Conservation (phyloP, 1,140 invertebrate genomes). For the Archegozetes longisetosus region DNA sequence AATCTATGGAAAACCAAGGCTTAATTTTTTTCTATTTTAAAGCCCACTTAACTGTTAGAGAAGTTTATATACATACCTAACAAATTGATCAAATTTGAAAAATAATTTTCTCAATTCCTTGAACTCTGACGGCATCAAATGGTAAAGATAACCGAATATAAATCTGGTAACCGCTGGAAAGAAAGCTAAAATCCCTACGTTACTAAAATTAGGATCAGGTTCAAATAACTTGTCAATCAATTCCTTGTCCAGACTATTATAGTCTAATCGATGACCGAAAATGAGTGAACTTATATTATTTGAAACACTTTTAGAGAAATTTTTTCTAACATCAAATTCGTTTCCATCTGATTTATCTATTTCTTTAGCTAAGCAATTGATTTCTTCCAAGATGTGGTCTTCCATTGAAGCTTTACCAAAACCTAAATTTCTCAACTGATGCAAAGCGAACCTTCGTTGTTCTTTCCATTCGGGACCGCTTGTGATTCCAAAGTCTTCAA, state of each 20-base stretch:
- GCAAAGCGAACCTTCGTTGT: conserved; percentile 51
- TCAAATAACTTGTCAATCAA: background rate
- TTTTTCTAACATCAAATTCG: background rate
- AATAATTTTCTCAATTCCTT: too few relatives aligned
- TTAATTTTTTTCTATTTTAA: too few relatives aligned
- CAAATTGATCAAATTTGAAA: too few relatives aligned
- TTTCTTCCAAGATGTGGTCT: conserved; percentile 46
- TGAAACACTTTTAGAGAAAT: conserved; percentile 6
- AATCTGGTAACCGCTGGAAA: background rate
- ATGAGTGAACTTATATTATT: conserved; percentile 21
- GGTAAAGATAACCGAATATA: background rate
- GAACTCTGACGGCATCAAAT: background rate
- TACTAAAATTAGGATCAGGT: background rate
- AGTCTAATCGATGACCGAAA: conserved; percentile 19
- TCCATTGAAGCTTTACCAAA: conserved; percentile 56
- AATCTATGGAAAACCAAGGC: too few relatives aligned
- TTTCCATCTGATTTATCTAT: background rate
- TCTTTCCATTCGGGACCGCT: conserved; percentile 49
- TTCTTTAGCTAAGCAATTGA: background rate
- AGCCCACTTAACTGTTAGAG: too few relatives aligned
- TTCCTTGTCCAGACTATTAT: conserved; percentile 9
- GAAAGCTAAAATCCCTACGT: background rate
- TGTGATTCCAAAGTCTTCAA: conserved; percentile 16
- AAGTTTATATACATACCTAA: too few relatives aligned
- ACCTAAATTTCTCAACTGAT: conserved; percentile 49